A percentile compares a stretch with the other conserved stretches of the same genome.
Conservation (phyloP, 2,797 vertebrate species). For the Oryzias dopingdopingensis region DNA sequence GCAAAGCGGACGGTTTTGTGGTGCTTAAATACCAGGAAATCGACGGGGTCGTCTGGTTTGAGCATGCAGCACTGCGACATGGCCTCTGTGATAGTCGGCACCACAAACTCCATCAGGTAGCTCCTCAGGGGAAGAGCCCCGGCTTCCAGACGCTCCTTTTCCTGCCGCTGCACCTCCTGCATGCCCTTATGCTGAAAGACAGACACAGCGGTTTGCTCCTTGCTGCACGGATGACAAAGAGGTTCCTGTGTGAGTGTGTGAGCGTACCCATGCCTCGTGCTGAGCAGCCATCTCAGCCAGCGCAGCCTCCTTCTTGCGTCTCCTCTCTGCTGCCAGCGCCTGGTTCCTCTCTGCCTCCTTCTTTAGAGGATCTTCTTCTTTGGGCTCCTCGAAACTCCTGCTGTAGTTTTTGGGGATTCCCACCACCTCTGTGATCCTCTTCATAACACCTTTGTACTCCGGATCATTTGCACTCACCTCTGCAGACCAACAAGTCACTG, state of each 20-base stretch:
- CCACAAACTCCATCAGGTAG: constrained; percentile 91
- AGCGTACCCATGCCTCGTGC: constrained; percentile 87
- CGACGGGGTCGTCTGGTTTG: constrained; percentile 88
- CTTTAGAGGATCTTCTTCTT: constrained; percentile 65
- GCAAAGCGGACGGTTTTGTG: neutral
- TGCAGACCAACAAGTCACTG: constrained; percentile 27
- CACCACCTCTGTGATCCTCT: constrained; percentile 78
- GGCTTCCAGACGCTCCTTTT: constrained; percentile 82
- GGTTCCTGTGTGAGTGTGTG: neutral
- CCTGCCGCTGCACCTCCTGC: constrained; percentile 83
- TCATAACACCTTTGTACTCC: constrained; percentile 71
- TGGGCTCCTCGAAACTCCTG: constrained; percentile 80
- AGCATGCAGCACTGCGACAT: constrained; percentile 83
- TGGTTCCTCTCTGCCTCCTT: constrained; percentile 67
- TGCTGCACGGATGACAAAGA: neutral
- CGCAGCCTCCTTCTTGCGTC: constrained; percentile 72
- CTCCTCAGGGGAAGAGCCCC: constrained; percentile 84
- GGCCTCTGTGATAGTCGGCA: constrained; percentile 86
- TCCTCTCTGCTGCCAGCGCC: constrained; percentile 68
- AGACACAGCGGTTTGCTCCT: neutral
- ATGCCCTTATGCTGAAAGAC: constrained; percentile 76
- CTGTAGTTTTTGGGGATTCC: constrained; percentile 86
- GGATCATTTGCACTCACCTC: constrained; percentile 56
- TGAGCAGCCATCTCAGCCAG: constrained; percentile 76
- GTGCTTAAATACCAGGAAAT: constrained; percentile 84